Evolutionary conservation across 2,888 invertebrate genomes (phyloP), one percentile per base, ranked within the genome.

Genomic region (Drosophila nigritarsus): DNA sequence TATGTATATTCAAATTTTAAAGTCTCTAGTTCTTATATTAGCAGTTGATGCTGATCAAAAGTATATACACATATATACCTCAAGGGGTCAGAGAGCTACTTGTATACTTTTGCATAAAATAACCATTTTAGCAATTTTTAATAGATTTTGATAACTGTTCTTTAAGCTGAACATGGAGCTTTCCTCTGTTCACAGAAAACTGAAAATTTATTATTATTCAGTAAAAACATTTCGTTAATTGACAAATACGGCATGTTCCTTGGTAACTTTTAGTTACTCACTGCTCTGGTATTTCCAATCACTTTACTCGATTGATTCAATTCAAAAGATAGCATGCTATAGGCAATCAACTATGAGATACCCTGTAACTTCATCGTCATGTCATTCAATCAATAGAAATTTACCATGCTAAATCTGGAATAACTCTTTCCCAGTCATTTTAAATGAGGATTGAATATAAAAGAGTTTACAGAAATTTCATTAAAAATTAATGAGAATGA

Each of bases 251-350:
- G 11, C 1, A 20, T 11, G 40, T 20, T n/a, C 5, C 30, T 30
- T 30, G 20, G 1, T 42, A 42, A 2, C 40, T 42, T 20, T 13
- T 20, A 13, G 20, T 7, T 20, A 20, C 13, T 3, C 42, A 42
- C 13, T 7, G 20, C 20, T 42, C 42, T 20, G 42, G 6, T 13
- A 3, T 13, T 20, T 20, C 20, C 13, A 45, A 40, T 56, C 9
- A 62, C 24, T 62, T 40, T 40, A 38, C 8, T 32, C 27, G n/a
- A 49, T 49, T 49, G 27, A 29, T 49, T 11, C 9, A 49, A n/a
- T 29, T 62, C 29, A 18, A n/a, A 6, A 2, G 2, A n/a, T 1
- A 18, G 2, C 24, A 13, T 13, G 30, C 24, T 30, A 9, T 30
- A 11, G 8, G 30, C 40, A 30, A 24, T 40, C 13, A 24, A 32